phyloP scores from a whole-genome alignment of 1,140 invertebrate genomes.

The Drosophila bocqueti region DNA sequence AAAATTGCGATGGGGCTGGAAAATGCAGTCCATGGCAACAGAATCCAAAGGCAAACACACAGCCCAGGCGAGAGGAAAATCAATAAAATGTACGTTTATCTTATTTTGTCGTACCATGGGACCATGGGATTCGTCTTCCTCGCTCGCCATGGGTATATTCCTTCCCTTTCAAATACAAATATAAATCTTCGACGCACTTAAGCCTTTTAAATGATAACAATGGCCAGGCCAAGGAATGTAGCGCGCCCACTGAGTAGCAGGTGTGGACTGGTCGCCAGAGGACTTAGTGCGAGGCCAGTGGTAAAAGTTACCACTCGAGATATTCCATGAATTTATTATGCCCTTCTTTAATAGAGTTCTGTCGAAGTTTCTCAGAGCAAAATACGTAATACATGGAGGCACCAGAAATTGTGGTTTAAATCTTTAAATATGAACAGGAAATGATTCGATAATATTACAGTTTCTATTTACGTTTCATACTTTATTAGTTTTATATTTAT shows the following conservation, averaged over 20 bases:
- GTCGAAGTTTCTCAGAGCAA: not conserved
- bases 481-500: not conserved
- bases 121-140: constrained; percentile 31
- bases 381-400: not conserved
- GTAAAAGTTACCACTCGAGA: constrained; percentile 10
- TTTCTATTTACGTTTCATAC: fast-evolving
- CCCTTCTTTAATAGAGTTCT: constrained; percentile 9
- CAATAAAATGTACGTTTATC: constrained; percentile 76
- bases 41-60: constrained; percentile 41
- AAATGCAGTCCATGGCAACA: constrained; percentile 62
- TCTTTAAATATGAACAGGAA: not conserved
- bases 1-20: constrained; percentile 46
- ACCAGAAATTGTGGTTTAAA: not conserved
- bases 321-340: constrained; percentile 56
- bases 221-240: constrained; percentile 44
- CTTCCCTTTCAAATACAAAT: constrained; percentile 66
- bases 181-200: constrained; percentile 78
- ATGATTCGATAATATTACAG: not conserved
- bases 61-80: constrained; percentile 64
- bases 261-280: constrained; percentile 53
- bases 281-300: constrained; percentile 30
- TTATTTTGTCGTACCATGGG: constrained; percentile 58
- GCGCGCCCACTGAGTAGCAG: constrained; percentile 57
- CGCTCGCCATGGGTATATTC: constrained; percentile 13
- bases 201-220: constrained; percentile 84